Conservation (phyloP, 2,113 vertebrate genomes). For the Vimba vimba region DNA sequence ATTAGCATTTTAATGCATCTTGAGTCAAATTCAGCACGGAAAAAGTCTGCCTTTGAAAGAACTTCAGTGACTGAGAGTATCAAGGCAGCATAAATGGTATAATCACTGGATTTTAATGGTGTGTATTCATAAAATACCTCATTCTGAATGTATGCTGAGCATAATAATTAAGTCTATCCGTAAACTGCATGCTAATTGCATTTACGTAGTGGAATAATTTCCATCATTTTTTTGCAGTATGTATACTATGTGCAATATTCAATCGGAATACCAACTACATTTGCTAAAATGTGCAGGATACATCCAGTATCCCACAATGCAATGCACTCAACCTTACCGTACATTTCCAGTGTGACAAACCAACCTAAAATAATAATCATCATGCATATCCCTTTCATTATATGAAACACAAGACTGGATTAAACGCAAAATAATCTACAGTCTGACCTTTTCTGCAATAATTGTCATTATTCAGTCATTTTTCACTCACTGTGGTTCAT, state of each 20-base stretch:
- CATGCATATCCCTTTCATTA: not conserved
- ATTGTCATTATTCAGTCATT: not conserved
- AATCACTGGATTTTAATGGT: constrained; percentile 41
- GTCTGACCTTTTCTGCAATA: not conserved
- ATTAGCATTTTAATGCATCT: constrained; percentile 62
- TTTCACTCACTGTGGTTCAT: not conserved
- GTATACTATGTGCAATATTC: not conserved
- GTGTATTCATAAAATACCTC: constrained; percentile 11
- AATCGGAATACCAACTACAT: too few species aligned
- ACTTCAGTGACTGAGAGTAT: constrained; percentile 38
- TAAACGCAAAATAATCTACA: constrained; percentile 3
- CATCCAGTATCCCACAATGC: not conserved
- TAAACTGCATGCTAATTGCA: constrained; percentile 4
- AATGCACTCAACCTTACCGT: not conserved
- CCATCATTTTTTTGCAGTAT: not conserved
- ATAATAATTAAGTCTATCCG: not conserved
- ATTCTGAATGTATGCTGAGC: constrained; percentile 10
- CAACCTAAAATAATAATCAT: constrained; percentile 2
- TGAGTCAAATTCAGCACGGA: constrained; percentile 18
- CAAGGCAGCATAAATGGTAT: constrained; percentile 32
- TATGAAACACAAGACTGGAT: not conserved
- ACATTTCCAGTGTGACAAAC: not conserved
- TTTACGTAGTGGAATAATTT: not conserved
- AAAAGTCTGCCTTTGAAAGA: constrained; percentile 17
- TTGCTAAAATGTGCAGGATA: not conserved